Conservation (phyloP, 2,113 vertebrate species). For the Ailurus styani region DNA sequence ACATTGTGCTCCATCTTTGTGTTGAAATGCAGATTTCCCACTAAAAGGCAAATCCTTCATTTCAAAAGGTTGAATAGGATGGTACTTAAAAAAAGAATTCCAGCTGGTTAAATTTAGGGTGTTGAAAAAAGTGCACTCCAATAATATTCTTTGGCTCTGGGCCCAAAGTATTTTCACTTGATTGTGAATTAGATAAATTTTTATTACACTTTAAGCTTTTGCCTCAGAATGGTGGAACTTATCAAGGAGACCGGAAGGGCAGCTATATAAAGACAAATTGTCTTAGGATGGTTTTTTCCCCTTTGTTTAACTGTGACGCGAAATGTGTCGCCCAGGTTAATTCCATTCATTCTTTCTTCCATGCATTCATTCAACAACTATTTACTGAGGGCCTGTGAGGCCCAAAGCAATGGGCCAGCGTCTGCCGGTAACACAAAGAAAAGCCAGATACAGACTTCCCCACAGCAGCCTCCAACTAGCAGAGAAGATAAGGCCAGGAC, state of each 20-base stretch:
- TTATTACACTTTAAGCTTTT: constrained; percentile 70
- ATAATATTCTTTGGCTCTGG: constrained; percentile 75
- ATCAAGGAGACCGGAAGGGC: constrained; percentile 35
- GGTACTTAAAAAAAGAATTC: constrained; percentile 76
- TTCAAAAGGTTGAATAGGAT: constrained; percentile 78
- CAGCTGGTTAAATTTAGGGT: constrained; percentile 78
- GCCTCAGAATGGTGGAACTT: constrained; percentile 55
- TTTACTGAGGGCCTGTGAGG: not conserved
- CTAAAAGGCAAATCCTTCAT: constrained; percentile 78
- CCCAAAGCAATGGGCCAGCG: not conserved
- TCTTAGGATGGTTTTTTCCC: constrained; percentile 37
- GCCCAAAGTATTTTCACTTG: constrained; percentile 77
- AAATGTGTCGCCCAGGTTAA: constrained; percentile 9
- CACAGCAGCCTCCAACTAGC: not conserved
- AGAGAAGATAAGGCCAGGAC: not conserved
- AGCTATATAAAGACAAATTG: constrained; percentile 51
- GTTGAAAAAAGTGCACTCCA: constrained; percentile 76
- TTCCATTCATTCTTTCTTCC: constrained; percentile 39
- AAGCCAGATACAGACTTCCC: not conserved
- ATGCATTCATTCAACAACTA: constrained; percentile 50
- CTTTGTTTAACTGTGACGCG: constrained; percentile 49
- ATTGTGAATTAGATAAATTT: constrained; percentile 76
- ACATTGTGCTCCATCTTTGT: constrained; percentile 75
- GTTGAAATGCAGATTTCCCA: constrained; percentile 76
- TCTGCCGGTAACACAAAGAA: not conserved